Evolutionary conservation across 1,140 invertebrate genomes (phyloP).

Genomic region (Cotesia glomerata): DNA sequence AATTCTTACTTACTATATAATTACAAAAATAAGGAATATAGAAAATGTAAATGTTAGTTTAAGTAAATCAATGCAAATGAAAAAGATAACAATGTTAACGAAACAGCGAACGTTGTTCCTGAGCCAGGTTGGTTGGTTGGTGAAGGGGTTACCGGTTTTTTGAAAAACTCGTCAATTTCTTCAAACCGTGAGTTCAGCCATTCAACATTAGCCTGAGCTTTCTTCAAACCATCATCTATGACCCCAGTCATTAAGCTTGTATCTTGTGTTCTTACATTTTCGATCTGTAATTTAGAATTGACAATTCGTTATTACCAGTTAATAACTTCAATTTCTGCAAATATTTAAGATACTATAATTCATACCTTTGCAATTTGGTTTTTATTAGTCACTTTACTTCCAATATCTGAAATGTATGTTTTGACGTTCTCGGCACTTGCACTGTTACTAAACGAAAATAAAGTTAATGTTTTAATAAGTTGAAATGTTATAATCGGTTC

Average conservation of each 20-base stretch:
- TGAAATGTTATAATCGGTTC: no score
- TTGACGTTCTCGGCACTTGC: not conserved
- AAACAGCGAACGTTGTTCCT: not conserved
- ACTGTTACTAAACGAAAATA: no score
- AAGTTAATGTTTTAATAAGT: no score
- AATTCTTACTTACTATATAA: no score
- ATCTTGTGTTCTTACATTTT: not conserved
- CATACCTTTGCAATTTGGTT: slow-evolving; percentile 26
- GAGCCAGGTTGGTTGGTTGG: not conserved
- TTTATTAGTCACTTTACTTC: slow-evolving; percentile 1
- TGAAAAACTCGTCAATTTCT: slow-evolving; percentile 12
- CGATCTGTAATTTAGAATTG: slow-evolving; percentile 34
- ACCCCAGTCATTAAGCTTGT: not conserved
- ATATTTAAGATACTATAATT: not conserved
- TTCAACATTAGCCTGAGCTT: slow-evolving; percentile 32
- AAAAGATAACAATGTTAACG: no score
- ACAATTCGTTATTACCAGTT: not conserved
- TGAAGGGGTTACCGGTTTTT: not conserved
- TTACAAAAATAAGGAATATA: no score
- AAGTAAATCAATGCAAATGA: no score
- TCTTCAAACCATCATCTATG: not conserved
- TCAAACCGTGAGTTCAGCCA: slow-evolving; percentile 17
- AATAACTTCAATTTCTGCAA: not conserved
- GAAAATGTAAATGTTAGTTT: no score
- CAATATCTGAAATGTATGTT: slow-evolving; percentile 16